These are phyloP conservation scores for Zele albiditarsus DNA, from an alignment of 2,888 invertebrate genomes.

Conservation along the genomic window DNA sequence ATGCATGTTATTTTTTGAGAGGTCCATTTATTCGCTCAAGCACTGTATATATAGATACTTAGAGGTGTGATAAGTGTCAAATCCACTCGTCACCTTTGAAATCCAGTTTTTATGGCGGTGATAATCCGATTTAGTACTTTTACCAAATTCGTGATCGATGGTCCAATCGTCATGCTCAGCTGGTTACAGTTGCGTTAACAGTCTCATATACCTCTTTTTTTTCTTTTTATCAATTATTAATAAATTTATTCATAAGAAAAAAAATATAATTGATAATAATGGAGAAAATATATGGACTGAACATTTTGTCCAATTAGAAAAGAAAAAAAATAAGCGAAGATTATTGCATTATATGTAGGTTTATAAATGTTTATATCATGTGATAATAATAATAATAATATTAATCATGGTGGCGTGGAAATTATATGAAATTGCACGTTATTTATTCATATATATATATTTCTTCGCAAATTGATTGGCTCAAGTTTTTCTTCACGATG, in stretches of 20 bases:
- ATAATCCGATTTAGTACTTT: neutral
- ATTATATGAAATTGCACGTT: neutral
- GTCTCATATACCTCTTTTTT: neutral
- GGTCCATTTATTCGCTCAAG: neutral
- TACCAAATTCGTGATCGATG: neutral
- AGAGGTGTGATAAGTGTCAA: conserved; percentile 20
- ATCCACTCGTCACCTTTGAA: conserved; percentile 1
- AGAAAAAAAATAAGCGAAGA: neutral
- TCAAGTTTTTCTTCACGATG: neutral
- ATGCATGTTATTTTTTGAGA: neutral
- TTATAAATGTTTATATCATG: neutral
- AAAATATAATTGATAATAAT: neutral
- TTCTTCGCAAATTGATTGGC: neutral
- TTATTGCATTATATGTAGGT: neutral
- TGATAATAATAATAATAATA: neutral
- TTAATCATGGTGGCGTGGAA: neutral
- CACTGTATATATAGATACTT: too few relatives aligned
- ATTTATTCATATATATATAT: neutral
- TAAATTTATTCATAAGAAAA: neutral
- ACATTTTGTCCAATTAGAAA: neutral
- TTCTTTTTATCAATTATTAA: neutral
- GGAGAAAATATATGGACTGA: neutral
- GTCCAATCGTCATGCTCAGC: neutral
- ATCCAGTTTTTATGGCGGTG: neutral
- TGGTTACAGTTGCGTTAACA: neutral